A percentile compares a stretch with the other conserved stretches of the same genome.
These are phyloP conservation scores for Tamandua tetradactyla DNA, from an alignment of 2,797 vertebrate genomes.

Conservation along the genomic window DNA sequence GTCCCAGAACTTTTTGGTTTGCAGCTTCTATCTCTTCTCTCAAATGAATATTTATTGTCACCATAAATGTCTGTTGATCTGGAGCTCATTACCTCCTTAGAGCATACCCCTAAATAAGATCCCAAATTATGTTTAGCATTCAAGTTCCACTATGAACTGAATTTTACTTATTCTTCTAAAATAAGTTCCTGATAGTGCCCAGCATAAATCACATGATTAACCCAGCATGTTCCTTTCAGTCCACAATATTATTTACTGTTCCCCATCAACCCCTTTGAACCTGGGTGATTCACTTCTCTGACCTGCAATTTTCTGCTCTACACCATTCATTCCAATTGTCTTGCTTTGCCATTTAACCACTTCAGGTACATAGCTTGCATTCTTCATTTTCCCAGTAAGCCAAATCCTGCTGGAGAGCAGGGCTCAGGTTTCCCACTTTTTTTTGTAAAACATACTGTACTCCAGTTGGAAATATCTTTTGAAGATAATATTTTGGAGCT, in stretches of 20 bases:
- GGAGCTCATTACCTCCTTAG: background rate
- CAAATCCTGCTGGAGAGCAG: background rate
- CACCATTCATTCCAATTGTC: background rate
- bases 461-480: background rate
- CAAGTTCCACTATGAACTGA: background rate
- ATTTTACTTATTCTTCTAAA: background rate
- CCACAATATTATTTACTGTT: background rate
- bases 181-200: background rate
- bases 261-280: background rate
- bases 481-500: background rate
- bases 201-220: background rate
- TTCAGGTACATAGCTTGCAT: background rate
- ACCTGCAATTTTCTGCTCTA: background rate
- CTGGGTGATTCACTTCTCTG: background rate
- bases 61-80: background rate
- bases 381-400: background rate
- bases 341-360: background rate
- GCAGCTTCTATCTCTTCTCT: background rate
- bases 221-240: accelerated
- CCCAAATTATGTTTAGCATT: too few species aligned
- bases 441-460: background rate
- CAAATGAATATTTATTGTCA: background rate
- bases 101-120: background rate
- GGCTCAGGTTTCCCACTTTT: background rate
- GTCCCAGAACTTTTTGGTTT: background rate